phyloP scores from a whole-genome alignment of 2,888 invertebrate genomes.

The Epinotia brunnichana region DNA sequence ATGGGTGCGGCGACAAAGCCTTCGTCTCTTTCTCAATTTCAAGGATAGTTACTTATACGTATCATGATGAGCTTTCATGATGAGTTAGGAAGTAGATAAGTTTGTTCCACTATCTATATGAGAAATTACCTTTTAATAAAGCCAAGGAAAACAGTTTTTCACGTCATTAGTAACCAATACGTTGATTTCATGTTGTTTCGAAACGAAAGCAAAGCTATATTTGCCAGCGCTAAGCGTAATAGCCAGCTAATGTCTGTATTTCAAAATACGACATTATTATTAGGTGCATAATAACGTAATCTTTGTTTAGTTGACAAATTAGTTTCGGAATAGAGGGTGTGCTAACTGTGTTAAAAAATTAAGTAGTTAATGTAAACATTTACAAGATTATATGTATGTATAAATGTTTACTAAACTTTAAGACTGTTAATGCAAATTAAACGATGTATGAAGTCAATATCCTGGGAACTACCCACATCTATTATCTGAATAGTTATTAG shows the following conservation, averaged over 20 bases:
- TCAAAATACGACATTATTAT: slow-evolving; percentile 29
- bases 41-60: background rate
- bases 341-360: background rate
- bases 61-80: background rate
- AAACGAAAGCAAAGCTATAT: slow-evolving; percentile 12
- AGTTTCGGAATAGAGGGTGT: slow-evolving; percentile 2
- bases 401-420: background rate
- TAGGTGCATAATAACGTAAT: slow-evolving; percentile 13
- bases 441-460: background rate
- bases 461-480: no score
- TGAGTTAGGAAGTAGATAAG: no score
- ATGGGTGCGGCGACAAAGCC: slow-evolving; percentile 41
- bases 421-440: no score
- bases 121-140: background rate
- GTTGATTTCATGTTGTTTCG: background rate
- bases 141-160: background rate
- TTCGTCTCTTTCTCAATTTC: slow-evolving; percentile 28
- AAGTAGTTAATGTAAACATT: background rate
- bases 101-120: no score
- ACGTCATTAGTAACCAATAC: background rate
- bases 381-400: background rate
- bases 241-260: slow-evolving; percentile 36
- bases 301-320: slow-evolving; percentile 32
- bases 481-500: no score
- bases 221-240: slow-evolving; percentile 8